Percentiles rank a stretch among this genome's conserved stretches.
These are phyloP conservation scores for Festucalex cinctus DNA, from an alignment of 2,113 vertebrate species.

Conservation along the genomic window DNA sequence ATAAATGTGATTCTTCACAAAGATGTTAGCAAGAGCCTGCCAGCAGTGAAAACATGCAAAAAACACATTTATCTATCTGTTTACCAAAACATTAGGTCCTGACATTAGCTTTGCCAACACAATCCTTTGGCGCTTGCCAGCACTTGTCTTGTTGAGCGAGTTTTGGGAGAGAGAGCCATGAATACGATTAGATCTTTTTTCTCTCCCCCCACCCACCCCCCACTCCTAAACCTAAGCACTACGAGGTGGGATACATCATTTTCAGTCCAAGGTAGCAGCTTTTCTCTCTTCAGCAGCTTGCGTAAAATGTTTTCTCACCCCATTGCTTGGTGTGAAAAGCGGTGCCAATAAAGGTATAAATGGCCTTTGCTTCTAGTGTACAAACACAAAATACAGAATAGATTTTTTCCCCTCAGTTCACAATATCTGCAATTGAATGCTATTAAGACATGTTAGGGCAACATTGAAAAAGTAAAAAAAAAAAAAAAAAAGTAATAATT, in stretches of 20 bases:
- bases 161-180: slow-evolving; percentile 23
- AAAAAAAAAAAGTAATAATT: not conserved
- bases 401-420: not conserved
- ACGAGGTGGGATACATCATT: slow-evolving; percentile 16
- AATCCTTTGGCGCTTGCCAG: slow-evolving; percentile 28
- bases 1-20: not conserved
- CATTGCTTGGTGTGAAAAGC: not conserved
- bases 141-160: slow-evolving; percentile 25
- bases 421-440: not conserved
- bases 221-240: slow-evolving; percentile 26
- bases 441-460: not conserved
- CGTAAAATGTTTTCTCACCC: not conserved
- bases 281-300: slow-evolving; percentile 12
- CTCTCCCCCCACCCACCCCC: too few relatives aligned
- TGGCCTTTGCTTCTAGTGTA: not conserved
- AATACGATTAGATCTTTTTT: slow-evolving; percentile 10
- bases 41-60: slow-evolving; percentile 24
- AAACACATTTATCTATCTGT: slow-evolving; percentile 15
- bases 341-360: not conserved
- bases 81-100: slow-evolving; percentile 39
- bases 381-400: not conserved
- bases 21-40: not conserved
- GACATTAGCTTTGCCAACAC: slow-evolving; percentile 27
- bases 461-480: not conserved
- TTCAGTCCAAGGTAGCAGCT: slow-evolving; percentile 24